phyloP scores from a whole-genome alignment of 2,113 vertebrate species.

The Lutjanus erythropterus region DNA sequence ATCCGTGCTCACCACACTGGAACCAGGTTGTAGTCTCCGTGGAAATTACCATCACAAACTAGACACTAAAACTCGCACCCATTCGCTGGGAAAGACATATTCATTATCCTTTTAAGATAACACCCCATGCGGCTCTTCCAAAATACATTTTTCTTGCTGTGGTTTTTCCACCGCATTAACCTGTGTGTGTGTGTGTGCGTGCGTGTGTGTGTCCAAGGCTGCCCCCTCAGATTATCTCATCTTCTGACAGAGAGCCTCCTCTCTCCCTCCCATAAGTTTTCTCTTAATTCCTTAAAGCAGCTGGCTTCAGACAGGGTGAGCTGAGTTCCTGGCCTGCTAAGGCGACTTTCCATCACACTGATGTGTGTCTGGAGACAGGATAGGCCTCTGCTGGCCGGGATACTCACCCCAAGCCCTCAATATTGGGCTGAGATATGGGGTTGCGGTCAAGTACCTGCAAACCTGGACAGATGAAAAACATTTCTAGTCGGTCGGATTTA shows the following conservation, averaged over 20 bases:
- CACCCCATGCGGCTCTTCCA: constrained; percentile 38
- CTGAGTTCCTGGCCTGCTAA: constrained; percentile 47
- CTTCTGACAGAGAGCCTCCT: constrained; percentile 59
- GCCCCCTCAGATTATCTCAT: constrained; percentile 71
- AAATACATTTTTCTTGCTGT: constrained; percentile 41
- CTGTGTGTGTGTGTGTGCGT: constrained; percentile 14
- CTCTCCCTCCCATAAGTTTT: constrained; percentile 58
- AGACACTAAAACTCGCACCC: constrained; percentile 33
- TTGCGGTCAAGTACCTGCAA: constrained; percentile 19
- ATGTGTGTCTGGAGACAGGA: constrained; percentile 51
- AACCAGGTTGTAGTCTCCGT: constrained; percentile 49
- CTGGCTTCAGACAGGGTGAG: constrained; percentile 55
- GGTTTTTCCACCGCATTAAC: constrained; percentile 44
- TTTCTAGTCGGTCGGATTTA: constrained; percentile 1
- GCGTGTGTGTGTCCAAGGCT: constrained; percentile 10
- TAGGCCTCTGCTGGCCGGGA: constrained; percentile 30
- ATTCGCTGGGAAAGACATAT: constrained; percentile 48
- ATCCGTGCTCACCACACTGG: constrained; percentile 41
- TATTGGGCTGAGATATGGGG: constrained; percentile 24
- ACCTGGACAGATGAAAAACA: constrained; percentile 11
- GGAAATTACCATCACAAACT: constrained; percentile 58
- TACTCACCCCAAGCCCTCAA: constrained; percentile 20
- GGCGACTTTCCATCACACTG: constrained; percentile 62
- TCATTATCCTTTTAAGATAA: constrained; percentile 65
- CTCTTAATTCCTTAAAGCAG: constrained; percentile 67